A percentile compares a stretch with the other conserved stretches of the same genome.
Conservation (phyloP, 2,113 vertebrate genomes). For the Ginglymostoma cirratum region DNA sequence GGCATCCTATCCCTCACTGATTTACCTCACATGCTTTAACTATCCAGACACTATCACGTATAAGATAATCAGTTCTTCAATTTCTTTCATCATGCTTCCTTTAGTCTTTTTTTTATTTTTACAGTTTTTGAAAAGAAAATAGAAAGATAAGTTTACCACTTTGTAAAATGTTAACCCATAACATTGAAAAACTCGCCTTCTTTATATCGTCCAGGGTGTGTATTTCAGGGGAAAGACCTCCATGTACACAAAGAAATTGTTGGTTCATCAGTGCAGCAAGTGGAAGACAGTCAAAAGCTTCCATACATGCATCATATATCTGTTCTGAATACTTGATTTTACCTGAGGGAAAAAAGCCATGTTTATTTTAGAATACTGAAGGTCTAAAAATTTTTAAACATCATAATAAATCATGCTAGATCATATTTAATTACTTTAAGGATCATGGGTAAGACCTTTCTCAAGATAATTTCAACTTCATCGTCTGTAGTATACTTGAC, state of each 20-base stretch:
- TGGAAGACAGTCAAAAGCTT: conserved; percentile 53
- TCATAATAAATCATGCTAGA: background rate
- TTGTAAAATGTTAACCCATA: background rate
- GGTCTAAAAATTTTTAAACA: background rate
- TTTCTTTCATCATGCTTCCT: background rate
- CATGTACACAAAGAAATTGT: conserved; percentile 54
- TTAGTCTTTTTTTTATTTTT: background rate
- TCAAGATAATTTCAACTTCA: background rate
- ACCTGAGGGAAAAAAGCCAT: conserved; percentile 51
- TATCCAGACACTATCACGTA: background rate
- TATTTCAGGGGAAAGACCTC: conserved; percentile 70
- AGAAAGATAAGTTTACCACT: background rate
- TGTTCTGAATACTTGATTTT: conserved; percentile 77
- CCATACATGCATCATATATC: conserved; percentile 72
- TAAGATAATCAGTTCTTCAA: background rate
- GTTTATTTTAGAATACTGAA: background rate
- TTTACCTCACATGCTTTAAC: background rate
- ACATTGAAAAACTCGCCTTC: conserved; percentile 52
- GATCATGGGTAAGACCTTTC: background rate
- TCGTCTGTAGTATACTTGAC: background rate
- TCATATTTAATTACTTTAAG: background rate
- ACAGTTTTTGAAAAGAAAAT: background rate
- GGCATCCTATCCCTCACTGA: background rate
- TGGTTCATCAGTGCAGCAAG: conserved; percentile 69
- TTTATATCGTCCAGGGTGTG: conserved; percentile 73